These are phyloP conservation scores for Drymonia ruficornis DNA, from an alignment of 2,888 invertebrate genomes.

Conservation along the genomic window DNA sequence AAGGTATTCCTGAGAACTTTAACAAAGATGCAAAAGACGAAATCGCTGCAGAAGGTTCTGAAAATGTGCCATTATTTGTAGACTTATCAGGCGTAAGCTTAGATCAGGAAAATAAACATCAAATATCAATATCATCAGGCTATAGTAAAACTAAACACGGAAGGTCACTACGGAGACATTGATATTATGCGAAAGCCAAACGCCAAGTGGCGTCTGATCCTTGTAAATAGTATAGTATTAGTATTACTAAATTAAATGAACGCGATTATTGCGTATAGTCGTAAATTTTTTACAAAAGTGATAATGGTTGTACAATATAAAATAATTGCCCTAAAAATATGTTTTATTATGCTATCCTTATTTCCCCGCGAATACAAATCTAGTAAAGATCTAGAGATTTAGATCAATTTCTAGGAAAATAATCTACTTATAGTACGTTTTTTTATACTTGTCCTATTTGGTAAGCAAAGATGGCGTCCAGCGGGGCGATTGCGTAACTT, in stretches of 20 bases:
- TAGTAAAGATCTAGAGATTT: too few species aligned
- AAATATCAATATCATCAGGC: slow-evolving; percentile 78
- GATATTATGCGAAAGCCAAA: slow-evolving; percentile 35
- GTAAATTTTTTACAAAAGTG: slow-evolving; percentile 75
- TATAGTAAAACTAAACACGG: slow-evolving; percentile 83
- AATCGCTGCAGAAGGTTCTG: slow-evolving; percentile 66
- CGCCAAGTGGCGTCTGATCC: slow-evolving; percentile 53
- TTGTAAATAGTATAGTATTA: slow-evolving; percentile 81
- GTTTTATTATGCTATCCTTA: slow-evolving; percentile 32
- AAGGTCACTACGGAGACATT: slow-evolving; percentile 74
- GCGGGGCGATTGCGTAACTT: too few species aligned
- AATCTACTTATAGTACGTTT: neutral
- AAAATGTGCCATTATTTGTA: slow-evolving; percentile 82
- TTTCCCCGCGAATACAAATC: neutral
- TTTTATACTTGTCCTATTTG: too few species aligned
- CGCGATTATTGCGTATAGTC: slow-evolving; percentile 73
- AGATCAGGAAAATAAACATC: slow-evolving; percentile 66
- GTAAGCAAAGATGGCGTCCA: too few species aligned
- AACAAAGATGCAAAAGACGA: slow-evolving; percentile 57
- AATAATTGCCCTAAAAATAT: slow-evolving; percentile 58
- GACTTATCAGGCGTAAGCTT: slow-evolving; percentile 75
- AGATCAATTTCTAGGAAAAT: neutral
- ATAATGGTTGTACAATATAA: slow-evolving; percentile 82
- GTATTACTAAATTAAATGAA: slow-evolving; percentile 80
- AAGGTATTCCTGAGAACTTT: slow-evolving; percentile 75